phyloP scores from a whole-genome alignment of 1,140 invertebrate genomes.

The Euglossa dilemma region DNA sequence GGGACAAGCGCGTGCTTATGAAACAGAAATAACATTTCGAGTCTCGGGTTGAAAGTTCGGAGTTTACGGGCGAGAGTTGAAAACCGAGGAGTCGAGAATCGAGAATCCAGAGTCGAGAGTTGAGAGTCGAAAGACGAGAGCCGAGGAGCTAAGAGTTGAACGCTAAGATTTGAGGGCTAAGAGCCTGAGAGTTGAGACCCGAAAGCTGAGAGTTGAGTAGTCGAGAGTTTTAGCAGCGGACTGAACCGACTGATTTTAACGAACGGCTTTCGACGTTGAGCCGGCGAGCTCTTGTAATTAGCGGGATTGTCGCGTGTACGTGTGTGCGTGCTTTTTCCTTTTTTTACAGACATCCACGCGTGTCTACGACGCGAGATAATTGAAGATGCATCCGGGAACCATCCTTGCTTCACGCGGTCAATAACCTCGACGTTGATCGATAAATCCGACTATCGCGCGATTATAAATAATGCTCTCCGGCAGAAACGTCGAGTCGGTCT shows the following conservation, averaged over 20 bases:
- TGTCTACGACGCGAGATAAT: background rate
- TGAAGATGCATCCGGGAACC: constrained; percentile 4
- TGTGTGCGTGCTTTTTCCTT: background rate
- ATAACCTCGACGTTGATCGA: constrained; percentile 40
- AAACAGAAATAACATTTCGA: background rate
- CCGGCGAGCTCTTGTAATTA: background rate
- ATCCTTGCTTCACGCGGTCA: constrained; percentile 14
- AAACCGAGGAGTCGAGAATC: no score
- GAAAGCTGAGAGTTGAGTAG: no score
- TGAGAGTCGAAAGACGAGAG: no score
- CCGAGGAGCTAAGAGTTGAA: no score
- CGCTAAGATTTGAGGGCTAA: no score
- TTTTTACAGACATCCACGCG: background rate
- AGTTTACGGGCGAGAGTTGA: no score
- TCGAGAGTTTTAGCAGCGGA: no score
- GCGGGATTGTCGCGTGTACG: background rate
- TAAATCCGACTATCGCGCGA: constrained; percentile 26
- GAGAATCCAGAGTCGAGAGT: no score
- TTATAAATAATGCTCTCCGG: constrained; percentile 32
- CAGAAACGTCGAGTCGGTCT: background rate
- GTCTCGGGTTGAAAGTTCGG: no score
- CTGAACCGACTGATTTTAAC: background rate
- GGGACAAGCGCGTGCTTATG: background rate
- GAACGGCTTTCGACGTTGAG: background rate
- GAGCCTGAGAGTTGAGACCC: no score